Base-by-base conservation (phyloP, 2,113 vertebrate genomes). In the Vimba vimba region DNA sequence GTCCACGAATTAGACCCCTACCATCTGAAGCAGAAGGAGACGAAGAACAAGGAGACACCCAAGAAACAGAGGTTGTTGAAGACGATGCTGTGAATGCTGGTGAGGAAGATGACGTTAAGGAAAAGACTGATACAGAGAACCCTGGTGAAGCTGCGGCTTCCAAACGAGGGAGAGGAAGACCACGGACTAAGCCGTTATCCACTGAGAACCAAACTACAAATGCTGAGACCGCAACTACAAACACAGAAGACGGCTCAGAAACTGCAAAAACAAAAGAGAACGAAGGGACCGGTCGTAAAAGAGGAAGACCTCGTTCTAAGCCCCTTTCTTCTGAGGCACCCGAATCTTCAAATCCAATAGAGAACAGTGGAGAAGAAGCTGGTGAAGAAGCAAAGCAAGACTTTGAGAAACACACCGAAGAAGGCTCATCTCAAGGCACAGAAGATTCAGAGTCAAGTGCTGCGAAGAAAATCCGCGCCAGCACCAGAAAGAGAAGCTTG, bases 241-340 rank as follows among this genome's bases (percentile, higher is more conserved):
- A 52, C 23, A 2, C 55, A 0, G 74, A 87, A 52, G 83, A 87
- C 4, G 45, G 19, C 3, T 55, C 79, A 3, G 55, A 43, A 10
- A n/a, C 52, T 2, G 36, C 2, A 0, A 86, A 1, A 87, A 88
- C 2, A 0, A 87, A 52, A 10, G 88, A 12, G 43, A 92, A 1
- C 82, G 92, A 62, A 13, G 86, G 36, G 3, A 36, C 30, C 0
- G 83, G 36, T n/a, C 83, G 86, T 83, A 89, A 87, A 13, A 87
- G 87, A 74, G 89, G 89, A n/a, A 88, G 89, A 47, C 87, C 88
- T 11, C 86, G 83, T 19, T 33, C 66, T 13, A 89, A 87, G 77
- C 83, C 71, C 3, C 43, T 52, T 11, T 36, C 52, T 15, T 62
- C 85, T 6, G 85, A 84, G 33, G 33, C 21, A 0, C n/a, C 59